These are phyloP conservation scores for Drosophila prostipennis DNA, from an alignment of 2,888 invertebrate species.

Conservation along the genomic window DNA sequence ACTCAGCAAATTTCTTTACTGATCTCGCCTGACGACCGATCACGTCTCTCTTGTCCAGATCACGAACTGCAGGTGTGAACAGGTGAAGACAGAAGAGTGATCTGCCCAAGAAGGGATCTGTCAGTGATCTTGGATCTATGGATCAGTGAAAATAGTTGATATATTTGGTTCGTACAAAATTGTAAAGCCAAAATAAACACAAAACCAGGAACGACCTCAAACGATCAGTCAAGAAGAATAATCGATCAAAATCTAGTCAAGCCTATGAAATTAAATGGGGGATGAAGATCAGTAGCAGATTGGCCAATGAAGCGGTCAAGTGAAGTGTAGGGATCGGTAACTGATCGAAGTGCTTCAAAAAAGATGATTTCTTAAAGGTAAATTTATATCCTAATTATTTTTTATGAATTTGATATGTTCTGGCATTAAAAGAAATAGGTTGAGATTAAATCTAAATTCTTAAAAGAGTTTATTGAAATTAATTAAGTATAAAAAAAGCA, in stretches of 20 bases:
- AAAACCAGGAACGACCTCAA: not conserved
- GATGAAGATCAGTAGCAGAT: constrained; percentile 36
- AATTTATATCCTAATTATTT: too few relatives aligned
- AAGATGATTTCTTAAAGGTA: not conserved
- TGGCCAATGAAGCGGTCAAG: constrained; percentile 38
- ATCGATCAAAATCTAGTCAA: constrained; percentile 30
- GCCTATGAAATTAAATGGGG: constrained; percentile 41
- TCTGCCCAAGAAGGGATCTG: constrained; percentile 1
- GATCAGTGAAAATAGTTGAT: constrained; percentile 11
- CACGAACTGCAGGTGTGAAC: constrained; percentile 13
- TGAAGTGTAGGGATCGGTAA: constrained; percentile 41
- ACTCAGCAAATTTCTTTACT: constrained; percentile 37
- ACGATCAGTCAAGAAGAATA: constrained; percentile 32
- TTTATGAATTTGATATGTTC: too few relatives aligned
- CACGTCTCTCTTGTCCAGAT: not conserved
- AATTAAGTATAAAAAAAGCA: too few relatives aligned
- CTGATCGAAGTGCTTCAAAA: constrained; percentile 25
- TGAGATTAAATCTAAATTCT: too few relatives aligned
- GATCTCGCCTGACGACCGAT: constrained; percentile 23
- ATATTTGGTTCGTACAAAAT: not conserved
- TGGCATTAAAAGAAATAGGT: too few relatives aligned
- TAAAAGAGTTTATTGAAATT: too few relatives aligned
- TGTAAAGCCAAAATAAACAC: not conserved
- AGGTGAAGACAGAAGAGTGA: constrained; percentile 13
- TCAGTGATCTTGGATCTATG: constrained; percentile 1